These are phyloP conservation scores for Mustela lutreola DNA, from an alignment of 2,113 vertebrate genomes.

Conservation along the genomic window DNA sequence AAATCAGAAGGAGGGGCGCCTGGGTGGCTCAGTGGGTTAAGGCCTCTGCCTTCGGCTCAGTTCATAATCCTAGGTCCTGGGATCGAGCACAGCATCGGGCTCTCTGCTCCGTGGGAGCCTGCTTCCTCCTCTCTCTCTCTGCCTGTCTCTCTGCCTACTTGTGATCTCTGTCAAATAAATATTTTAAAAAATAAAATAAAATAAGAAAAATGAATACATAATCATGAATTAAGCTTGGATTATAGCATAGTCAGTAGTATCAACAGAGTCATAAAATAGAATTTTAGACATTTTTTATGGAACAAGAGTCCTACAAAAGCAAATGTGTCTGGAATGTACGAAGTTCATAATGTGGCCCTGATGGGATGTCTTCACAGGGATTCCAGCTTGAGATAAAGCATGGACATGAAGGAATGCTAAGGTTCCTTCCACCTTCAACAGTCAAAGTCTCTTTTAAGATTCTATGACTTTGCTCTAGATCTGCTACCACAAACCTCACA, in stretches of 20 bases:
- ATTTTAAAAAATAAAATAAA: too few relatives aligned
- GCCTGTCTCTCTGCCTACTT: too few relatives aligned
- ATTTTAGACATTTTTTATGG: constrained; percentile 3
- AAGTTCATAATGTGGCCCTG: neutral
- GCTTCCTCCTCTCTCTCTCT: too few relatives aligned
- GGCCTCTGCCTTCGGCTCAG: too few relatives aligned
- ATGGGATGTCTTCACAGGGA: neutral
- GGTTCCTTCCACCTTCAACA: neutral
- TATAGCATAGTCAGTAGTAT: neutral
- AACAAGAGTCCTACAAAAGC: neutral
- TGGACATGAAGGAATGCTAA: neutral
- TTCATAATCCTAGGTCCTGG: too few relatives aligned
- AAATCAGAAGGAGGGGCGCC: neutral
- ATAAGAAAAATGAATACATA: constrained; percentile 27
- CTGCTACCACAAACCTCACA: neutral
- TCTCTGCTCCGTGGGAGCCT: too few relatives aligned
- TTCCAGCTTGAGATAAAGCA: neutral
- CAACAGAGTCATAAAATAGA: neutral
- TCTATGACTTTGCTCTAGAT: neutral
- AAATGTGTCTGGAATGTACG: neutral
- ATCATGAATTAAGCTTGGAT: neutral
- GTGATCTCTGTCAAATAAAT: too few relatives aligned
- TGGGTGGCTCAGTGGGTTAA: too few relatives aligned
- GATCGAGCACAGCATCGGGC: too few relatives aligned
- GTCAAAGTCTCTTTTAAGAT: neutral